Percentiles rank a stretch among this genome's conserved stretches.
Evolutionary conservation across 23 tunicate genomes (phyloP).

Genomic region (Halocynthia aurantium): DNA sequence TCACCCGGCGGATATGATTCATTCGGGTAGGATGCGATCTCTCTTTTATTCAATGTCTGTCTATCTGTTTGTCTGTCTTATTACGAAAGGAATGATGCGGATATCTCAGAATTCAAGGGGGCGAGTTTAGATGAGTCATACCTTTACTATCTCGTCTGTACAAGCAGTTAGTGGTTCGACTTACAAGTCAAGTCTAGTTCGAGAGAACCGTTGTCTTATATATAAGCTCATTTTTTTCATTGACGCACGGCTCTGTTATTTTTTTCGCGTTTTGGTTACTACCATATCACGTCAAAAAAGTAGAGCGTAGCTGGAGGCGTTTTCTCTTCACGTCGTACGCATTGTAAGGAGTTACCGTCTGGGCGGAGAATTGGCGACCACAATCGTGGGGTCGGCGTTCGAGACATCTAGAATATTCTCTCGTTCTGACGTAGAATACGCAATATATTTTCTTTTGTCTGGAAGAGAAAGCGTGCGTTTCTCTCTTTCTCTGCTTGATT

Average conservation of each 20-base stretch:
- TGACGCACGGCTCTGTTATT: not conserved
- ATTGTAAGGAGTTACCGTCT: not conserved
- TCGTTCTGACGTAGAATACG: not conserved
- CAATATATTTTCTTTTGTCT: too few species aligned
- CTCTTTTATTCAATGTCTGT: too few species aligned
- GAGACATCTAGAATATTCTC: constrained; percentile 7
- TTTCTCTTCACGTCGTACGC: constrained; percentile 12
- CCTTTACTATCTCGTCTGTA: not conserved
- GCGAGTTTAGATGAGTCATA: not conserved
- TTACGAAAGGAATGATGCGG: not conserved
- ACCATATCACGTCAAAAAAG: not conserved
- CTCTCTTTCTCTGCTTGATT: too few species aligned
- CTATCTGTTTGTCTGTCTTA: not conserved
- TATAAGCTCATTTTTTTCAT: not conserved
- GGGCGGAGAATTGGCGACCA: too few species aligned
- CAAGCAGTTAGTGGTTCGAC: not conserved
- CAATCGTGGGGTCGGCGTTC: too few species aligned
- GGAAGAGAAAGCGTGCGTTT: too few species aligned
- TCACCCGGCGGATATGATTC: too few species aligned
- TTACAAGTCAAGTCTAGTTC: not conserved
- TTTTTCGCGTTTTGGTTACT: not conserved
- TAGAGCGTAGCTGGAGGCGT: not conserved
- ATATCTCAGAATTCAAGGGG: too few species aligned
- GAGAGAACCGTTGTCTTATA: not conserved
- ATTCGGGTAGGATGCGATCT: too few species aligned